phyloP scores from a whole-genome alignment of 2,113 vertebrate genomes.

The Helogale parvula region DNA sequence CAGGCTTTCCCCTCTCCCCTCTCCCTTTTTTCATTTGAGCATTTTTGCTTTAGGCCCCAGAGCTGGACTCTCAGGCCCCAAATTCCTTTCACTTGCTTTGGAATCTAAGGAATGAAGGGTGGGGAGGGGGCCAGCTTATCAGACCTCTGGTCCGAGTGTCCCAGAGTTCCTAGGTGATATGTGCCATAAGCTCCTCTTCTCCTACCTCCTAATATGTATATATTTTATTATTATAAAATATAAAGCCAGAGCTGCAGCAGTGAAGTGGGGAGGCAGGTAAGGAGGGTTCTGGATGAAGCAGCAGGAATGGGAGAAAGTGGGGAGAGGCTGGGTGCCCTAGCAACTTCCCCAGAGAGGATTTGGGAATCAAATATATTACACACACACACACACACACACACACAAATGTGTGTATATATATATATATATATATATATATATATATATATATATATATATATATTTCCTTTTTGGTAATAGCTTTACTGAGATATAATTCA shows the following conservation, averaged over 20 bases:
- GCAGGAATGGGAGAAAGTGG: neutral
- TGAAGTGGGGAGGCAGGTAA: neutral
- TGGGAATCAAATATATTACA: neutral
- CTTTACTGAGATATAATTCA: neutral
- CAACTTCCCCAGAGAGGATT: neutral
- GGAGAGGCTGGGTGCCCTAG: neutral
- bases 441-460: no score
- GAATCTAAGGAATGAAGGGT: neutral
- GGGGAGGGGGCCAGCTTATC: neutral
- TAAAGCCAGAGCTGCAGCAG: neutral
- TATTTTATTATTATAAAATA: no score
- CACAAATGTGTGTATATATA: no score
- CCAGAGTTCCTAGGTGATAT: neutral
- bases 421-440: no score
- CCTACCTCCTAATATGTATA: neutral
- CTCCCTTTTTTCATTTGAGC: neutral
- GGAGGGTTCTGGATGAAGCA: neutral
- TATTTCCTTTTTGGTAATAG: neutral
- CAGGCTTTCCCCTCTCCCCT: neutral
- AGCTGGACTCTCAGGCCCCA: neutral
- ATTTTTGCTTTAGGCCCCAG: neutral
- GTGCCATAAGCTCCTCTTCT: neutral
- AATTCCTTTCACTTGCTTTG: neutral
- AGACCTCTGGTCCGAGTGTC: neutral
- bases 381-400: no score